These are phyloP conservation scores for Ibidorhyncha struthersii DNA, from an alignment of 2,113 vertebrate genomes.

Conservation along the genomic window DNA sequence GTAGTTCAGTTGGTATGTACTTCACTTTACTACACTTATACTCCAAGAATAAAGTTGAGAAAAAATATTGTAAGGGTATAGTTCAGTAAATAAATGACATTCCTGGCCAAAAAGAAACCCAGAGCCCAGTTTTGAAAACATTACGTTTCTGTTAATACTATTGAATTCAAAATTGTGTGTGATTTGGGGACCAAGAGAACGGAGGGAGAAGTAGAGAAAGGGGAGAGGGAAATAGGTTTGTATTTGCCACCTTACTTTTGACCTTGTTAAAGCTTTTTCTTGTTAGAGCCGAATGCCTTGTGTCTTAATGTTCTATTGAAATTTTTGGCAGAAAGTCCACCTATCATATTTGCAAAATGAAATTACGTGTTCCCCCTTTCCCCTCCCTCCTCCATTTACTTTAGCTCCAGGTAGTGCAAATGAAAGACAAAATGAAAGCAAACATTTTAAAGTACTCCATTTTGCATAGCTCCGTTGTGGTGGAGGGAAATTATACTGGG, in stretches of 20 bases:
- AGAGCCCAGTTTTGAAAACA: background rate
- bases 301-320: background rate
- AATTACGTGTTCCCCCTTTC: background rate
- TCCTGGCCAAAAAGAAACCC: background rate
- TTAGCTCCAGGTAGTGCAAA: slow-evolving; percentile 25
- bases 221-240: background rate
- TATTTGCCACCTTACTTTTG: background rate
- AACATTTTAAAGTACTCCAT: background rate
- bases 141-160: background rate
- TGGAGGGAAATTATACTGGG: background rate
- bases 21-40: background rate
- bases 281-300: background rate
- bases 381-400: background rate
- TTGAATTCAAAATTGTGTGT: background rate
- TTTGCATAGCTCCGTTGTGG: background rate
- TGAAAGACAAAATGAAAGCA: slow-evolving; percentile 16
- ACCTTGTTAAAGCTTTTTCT: background rate
- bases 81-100: background rate
- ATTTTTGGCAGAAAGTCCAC: background rate
- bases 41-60: background rate
- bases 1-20: background rate
- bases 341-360: background rate
- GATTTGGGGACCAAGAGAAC: background rate
- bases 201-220: background rate
- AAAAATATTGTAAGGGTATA: background rate